phyloP scores from a whole-genome alignment of 2,888 invertebrate genomes.

The Sphecodes monilicornis region DNA sequence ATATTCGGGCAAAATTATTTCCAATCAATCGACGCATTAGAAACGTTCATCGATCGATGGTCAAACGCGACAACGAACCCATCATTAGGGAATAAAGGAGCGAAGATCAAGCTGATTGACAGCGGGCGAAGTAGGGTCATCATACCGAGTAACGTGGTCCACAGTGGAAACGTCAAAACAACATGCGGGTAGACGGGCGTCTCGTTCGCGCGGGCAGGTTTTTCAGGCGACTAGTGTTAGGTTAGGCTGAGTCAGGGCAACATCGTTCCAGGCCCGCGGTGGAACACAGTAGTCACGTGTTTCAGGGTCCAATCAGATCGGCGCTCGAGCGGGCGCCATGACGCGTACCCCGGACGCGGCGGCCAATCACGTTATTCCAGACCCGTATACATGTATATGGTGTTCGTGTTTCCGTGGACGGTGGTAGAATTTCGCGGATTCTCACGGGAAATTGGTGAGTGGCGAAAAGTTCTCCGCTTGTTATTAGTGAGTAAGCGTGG shows the following conservation, averaged over 20 bases:
- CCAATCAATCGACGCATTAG: background rate
- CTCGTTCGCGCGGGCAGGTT: conserved; percentile 27
- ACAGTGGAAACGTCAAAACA: conserved; percentile 42
- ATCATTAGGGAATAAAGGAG: background rate
- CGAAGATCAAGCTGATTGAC: background rate
- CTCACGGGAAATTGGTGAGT: conserved; percentile 76
- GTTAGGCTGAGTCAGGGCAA: conserved; percentile 61
- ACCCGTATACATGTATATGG: conserved; percentile 79
- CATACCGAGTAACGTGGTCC: conserved; percentile 32
- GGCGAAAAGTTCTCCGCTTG: conserved; percentile 40
- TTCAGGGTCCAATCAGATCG: conserved; percentile 73
- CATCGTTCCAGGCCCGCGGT: conserved; percentile 63
- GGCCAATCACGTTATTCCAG: conserved; percentile 80
- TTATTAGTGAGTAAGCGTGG: conserved; percentile 56
- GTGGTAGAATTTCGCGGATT: conserved; percentile 69
- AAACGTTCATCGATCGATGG: background rate
- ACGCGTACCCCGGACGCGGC: conserved; percentile 72
- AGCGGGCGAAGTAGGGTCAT: background rate
- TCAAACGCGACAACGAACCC: background rate
- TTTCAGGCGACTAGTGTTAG: conserved; percentile 52
- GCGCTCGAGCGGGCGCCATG: conserved; percentile 74
- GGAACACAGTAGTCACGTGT: conserved; percentile 75
- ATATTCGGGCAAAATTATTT: background rate
- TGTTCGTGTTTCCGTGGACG: conserved; percentile 78
- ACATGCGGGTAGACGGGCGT: background rate